phyloP scores from a whole-genome alignment of 2,113 vertebrate genomes.

The Pandion haliaetus region DNA sequence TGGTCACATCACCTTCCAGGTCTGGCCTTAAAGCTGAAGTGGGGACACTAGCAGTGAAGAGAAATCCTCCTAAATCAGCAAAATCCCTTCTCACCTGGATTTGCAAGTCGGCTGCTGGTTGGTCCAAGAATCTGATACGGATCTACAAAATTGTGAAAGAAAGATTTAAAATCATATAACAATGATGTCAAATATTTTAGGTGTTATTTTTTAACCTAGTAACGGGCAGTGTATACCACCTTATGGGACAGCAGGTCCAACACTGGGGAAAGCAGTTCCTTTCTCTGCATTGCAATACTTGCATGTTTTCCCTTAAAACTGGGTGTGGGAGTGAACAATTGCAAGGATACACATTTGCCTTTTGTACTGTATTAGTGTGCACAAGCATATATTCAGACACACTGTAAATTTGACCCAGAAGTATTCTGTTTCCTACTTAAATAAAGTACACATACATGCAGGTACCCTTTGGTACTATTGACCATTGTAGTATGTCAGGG shows the following conservation, averaged over 20 bases:
- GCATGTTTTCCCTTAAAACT: not conserved
- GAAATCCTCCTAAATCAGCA: not conserved
- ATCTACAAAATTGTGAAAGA: constrained; percentile 72
- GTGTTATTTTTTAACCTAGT: not conserved
- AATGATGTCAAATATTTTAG: not conserved
- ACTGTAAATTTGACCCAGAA: not conserved
- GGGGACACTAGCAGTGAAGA: not conserved
- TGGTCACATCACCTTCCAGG: not conserved
- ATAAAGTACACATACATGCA: not conserved
- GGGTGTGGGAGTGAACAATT: not conserved
- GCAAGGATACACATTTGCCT: not conserved
- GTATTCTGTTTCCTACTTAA: not conserved
- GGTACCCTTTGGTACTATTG: not conserved
- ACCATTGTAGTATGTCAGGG: not conserved
- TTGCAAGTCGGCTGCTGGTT: constrained; percentile 94
- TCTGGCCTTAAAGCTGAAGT: not conserved
- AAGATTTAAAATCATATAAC: not conserved
- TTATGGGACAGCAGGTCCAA: not conserved
- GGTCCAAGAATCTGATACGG: constrained; percentile 96
- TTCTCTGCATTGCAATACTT: not conserved
- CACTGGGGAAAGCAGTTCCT: not conserved
- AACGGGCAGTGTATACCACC: not conserved
- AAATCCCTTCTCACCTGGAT: constrained; percentile 87
- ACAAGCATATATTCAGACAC: not conserved
- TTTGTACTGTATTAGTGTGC: not conserved